A percentile compares a stretch with the other conserved stretches of the same genome.
Conservation (phyloP, 1,140 invertebrate species). For the Coptotermes formosanus region DNA sequence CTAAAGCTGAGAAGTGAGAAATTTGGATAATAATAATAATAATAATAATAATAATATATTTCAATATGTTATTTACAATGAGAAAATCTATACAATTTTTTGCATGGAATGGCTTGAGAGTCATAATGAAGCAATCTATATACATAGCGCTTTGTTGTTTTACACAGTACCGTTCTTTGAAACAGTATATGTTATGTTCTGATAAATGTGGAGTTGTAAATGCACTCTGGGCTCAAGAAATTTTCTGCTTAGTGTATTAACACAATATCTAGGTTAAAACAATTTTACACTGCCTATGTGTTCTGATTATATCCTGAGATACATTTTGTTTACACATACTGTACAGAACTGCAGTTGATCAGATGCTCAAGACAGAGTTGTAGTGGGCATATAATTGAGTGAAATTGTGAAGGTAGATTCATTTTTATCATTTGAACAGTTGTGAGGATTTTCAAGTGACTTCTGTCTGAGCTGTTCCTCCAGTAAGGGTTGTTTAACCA, state of each 20-base stretch:
- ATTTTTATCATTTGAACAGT: background rate
- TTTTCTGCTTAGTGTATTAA: background rate
- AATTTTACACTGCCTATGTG: background rate
- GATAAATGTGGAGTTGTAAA: background rate
- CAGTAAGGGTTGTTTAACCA: constrained; percentile 8
- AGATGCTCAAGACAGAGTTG: background rate
- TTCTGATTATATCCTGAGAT: background rate
- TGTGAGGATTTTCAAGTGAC: background rate
- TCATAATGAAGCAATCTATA: constrained; percentile 14
- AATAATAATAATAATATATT: constrained; percentile 8
- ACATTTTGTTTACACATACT: background rate
- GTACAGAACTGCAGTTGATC: background rate
- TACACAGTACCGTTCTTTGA: background rate
- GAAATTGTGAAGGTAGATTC: background rate
- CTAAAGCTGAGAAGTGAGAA: too few relatives aligned
- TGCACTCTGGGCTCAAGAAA: background rate
- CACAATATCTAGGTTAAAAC: background rate
- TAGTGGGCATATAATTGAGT: background rate
- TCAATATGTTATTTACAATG: background rate
- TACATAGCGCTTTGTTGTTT: background rate
- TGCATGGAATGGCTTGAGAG: background rate
- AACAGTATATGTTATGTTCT: background rate
- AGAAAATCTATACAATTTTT: background rate
- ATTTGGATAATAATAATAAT: constrained; percentile 3
- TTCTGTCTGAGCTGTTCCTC: background rate